Evolutionary conservation across 2,797 vertebrate species (phyloP).

Genomic region (Malacoctenus gilli): DNA sequence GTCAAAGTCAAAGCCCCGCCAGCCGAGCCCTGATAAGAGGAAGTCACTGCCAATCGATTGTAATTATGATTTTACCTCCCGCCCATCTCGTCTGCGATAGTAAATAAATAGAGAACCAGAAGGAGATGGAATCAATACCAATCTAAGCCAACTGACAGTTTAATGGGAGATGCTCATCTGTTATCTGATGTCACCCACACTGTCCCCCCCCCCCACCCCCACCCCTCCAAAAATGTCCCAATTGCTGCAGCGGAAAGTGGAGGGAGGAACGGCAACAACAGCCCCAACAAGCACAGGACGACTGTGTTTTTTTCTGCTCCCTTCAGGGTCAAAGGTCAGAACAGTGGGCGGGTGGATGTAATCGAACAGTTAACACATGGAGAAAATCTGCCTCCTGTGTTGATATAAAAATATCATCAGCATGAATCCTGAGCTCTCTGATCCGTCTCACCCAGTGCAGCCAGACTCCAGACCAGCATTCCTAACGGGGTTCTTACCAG

Average conservation of each 20-base stretch:
- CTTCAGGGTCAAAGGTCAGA: too few species aligned
- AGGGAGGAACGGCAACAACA: background rate
- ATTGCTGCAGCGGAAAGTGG: background rate
- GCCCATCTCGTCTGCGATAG: background rate
- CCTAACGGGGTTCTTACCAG: conserved; percentile 67
- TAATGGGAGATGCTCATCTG: conserved; percentile 1
- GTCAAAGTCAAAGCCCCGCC: conserved; percentile 43
- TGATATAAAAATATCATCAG: background rate
- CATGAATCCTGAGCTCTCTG: background rate
- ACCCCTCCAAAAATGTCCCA: background rate
- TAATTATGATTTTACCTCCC: conserved; percentile 34
- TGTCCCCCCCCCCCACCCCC: background rate
- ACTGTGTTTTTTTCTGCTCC: too few species aligned
- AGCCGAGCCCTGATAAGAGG: conserved; percentile 21
- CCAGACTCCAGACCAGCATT: background rate
- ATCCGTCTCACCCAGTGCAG: too few species aligned
- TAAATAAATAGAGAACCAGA: background rate
- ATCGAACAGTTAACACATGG: background rate
- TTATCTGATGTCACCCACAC: conserved; percentile 28
- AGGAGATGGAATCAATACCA: conserved; percentile 34
- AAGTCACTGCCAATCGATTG: conserved; percentile 19
- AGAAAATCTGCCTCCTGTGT: too few species aligned
- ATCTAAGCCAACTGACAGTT: conserved; percentile 16
- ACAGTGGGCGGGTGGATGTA: too few species aligned
- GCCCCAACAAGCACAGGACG: conserved; percentile 9